A percentile compares a stretch with the other conserved stretches of the same genome.
phyloP scores from a whole-genome alignment of 2,888 invertebrate genomes.

The Drosophila incognita region DNA sequence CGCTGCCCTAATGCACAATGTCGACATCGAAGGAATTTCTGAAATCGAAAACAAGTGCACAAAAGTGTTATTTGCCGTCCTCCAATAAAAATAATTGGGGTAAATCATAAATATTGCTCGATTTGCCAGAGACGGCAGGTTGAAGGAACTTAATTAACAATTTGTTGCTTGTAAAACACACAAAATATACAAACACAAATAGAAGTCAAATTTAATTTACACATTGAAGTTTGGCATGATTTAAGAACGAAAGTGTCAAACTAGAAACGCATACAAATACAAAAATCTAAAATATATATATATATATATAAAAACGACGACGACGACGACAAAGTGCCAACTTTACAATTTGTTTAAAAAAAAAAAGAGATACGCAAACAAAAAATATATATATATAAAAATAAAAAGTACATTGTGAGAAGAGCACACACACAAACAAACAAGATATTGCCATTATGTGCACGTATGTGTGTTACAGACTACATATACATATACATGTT shows the following conservation, averaged over 20 bases:
- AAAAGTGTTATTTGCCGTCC: constrained; percentile 31
- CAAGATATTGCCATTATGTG: constrained; percentile 41
- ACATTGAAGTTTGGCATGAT: constrained; percentile 43
- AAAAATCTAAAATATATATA: background rate
- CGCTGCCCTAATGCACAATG: constrained; percentile 63
- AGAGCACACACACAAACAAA: constrained; percentile 21
- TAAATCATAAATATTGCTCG: constrained; percentile 72
- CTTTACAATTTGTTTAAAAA: constrained; percentile 58
- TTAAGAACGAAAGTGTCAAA: constrained; percentile 21
- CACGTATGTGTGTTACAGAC: constrained; percentile 41
- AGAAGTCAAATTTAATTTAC: constrained; percentile 44
- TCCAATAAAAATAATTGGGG: constrained; percentile 38
- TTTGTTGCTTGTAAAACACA: constrained; percentile 40
- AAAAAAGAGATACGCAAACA: constrained; percentile 33
- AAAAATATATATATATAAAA: constrained; percentile 4
- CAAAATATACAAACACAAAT: constrained; percentile 53
- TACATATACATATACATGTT: constrained; percentile 66
- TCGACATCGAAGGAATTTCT: constrained; percentile 51
- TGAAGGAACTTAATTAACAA: constrained; percentile 74
- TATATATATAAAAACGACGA: constrained; percentile 13
- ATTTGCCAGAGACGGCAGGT: constrained; percentile 47
- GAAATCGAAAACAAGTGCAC: constrained; percentile 48
- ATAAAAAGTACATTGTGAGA: constrained; percentile 34
- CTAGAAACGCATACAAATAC: constrained; percentile 24
- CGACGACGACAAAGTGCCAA: constrained; percentile 56